phyloP scores from a whole-genome alignment of 2,888 invertebrate species.

The Deilephila elpenor region DNA sequence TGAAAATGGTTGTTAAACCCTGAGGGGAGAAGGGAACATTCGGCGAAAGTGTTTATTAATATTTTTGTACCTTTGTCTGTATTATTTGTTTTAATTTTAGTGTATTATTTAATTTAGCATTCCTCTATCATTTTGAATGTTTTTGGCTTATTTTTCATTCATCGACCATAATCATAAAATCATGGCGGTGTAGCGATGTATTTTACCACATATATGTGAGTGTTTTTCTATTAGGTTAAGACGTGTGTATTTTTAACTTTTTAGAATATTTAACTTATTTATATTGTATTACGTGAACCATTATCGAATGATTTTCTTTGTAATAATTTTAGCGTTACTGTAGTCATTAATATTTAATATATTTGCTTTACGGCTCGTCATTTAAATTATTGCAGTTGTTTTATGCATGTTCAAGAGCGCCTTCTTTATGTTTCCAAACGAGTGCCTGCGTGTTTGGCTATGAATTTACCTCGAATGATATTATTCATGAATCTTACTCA shows the following conservation, averaged over 20 bases:
- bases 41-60: conserved; percentile 69
- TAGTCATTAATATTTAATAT: conserved; percentile 83
- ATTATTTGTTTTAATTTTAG: conserved; percentile 73
- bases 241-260: conserved; percentile 84
- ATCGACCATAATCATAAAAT: conserved; percentile 47
- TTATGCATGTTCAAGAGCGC: conserved; percentile 70
- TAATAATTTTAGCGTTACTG: conserved; percentile 82
- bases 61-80: conserved; percentile 81
- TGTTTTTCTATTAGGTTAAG: conserved; percentile 84
- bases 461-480: conserved; percentile 54
- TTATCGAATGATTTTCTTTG: conserved; percentile 82
- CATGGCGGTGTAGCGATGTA: conserved; percentile 53
- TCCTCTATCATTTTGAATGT: conserved; percentile 69
- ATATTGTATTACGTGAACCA: conserved; percentile 82
- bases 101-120: conserved; percentile 70
- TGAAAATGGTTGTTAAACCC: conserved; percentile 46
- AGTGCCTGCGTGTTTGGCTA: conserved; percentile 75
- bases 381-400: conserved; percentile 79
- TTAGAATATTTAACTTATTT: conserved; percentile 85
- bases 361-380: conserved; percentile 79
- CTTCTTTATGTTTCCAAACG: conserved; percentile 75
- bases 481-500: conserved; percentile 62
- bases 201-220: conserved; percentile 71
- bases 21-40: conserved; percentile 47
- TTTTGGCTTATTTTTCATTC: conserved; percentile 67